A percentile compares a stretch with the other conserved stretches of the same genome.
phyloP scores from a whole-genome alignment of 1,140 invertebrate species.

The Bilobella aurantiaca region DNA sequence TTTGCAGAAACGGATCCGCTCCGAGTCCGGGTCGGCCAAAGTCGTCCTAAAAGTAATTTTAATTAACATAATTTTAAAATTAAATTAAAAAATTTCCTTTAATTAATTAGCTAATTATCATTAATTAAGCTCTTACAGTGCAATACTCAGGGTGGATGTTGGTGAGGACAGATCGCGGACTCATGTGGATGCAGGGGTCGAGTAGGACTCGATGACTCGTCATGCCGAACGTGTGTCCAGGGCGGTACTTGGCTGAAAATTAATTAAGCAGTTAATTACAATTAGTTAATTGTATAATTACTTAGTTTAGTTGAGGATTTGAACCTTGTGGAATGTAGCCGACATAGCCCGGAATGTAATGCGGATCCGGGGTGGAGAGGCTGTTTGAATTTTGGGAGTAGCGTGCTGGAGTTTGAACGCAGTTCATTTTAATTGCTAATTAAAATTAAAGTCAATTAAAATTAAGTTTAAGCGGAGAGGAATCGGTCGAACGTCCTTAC shows the following conservation, averaged over 20 bases:
- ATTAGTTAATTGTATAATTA: background rate
- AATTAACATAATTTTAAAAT: background rate
- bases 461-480: background rate
- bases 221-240: conserved; percentile 30
- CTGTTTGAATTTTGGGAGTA: conserved; percentile 8
- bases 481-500: background rate
- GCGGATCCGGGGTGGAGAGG: conserved; percentile 28
- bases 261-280: background rate
- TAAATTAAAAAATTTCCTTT: background rate
- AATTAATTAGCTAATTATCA: background rate
- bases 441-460: background rate
- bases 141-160: conserved; percentile 32
- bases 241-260: conserved; percentile 16
- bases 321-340: conserved; percentile 31
- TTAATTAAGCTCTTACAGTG: conserved; percentile 18
- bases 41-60: conserved; percentile 28
- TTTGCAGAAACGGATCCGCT: conserved; percentile 14
- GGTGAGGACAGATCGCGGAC: conserved; percentile 28
- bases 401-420: conserved; percentile 11
- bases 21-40: conserved; percentile 29
- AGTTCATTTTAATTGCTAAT: conserved; percentile 5
- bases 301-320: background rate
- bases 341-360: conserved; percentile 33
- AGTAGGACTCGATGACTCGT: conserved; percentile 28
- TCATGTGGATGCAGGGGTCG: conserved; percentile 34